phyloP scores from a whole-genome alignment of 2,113 vertebrate genomes.

The Microcebus jonahi region DNA sequence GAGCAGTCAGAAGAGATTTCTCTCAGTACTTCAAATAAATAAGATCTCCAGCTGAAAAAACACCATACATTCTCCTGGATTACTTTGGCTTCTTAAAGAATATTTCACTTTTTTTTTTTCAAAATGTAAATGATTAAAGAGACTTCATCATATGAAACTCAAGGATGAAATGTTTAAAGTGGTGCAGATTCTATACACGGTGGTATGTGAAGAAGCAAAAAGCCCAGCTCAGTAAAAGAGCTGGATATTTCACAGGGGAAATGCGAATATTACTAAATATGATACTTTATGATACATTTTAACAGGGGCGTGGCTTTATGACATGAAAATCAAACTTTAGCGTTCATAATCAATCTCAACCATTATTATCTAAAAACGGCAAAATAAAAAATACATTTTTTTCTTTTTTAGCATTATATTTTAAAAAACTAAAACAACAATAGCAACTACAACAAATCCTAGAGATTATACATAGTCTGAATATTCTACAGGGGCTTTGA shows the following conservation, averaged over 20 bases:
- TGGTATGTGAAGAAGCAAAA: conserved; percentile 59
- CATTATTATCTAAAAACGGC: neutral
- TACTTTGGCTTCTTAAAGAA: conserved; percentile 86
- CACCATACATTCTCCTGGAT: conserved; percentile 87
- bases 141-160: conserved; percentile 80
- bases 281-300: neutral
- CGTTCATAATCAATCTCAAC: neutral
- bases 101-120: conserved; percentile 86
- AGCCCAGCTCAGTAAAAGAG: conserved; percentile 37
- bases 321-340: neutral
- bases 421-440: neutral
- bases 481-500: neutral
- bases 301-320: neutral
- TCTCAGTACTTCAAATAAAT: conserved; percentile 94
- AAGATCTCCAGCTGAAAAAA: conserved; percentile 97
- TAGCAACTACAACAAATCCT: neutral
- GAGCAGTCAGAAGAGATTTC: conserved; percentile 92
- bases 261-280: conserved; percentile 45
- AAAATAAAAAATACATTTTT: neutral
- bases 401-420: neutral
- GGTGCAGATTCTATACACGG: conserved; percentile 72
- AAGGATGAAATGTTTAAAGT: conserved; percentile 83
- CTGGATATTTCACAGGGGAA: conserved; percentile 52
- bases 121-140: conserved; percentile 88
- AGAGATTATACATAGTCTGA: neutral